Base-by-base conservation (phyloP, 1,140 invertebrate species). In the Meteorus sp. region DNA sequence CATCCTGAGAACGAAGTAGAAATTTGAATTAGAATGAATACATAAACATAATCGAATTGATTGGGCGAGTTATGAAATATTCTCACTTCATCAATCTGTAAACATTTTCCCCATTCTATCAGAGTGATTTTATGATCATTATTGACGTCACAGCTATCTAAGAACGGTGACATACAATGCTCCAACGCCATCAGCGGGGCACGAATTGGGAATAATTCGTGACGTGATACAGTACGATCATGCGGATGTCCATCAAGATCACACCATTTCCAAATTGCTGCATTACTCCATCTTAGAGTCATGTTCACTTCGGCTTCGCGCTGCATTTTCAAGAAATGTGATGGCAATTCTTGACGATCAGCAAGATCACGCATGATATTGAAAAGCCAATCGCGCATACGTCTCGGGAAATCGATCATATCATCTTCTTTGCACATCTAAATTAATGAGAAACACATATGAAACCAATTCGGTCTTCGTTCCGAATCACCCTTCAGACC, bases 371-470 rank as follows among this genome's bases (percentile, higher is more conserved):
- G 86, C 93, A 96, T 94, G 50, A 97, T 91, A 83, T 95, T 95
- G 83, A 95, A 97, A 5, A 97, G 85, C 95, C 95, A 97, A 69
- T 97, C 95, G 37, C 93, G 86, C 94, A 97, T 97, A 65, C 95
- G 85, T 19, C 94, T 85, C 17, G 93, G 93, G 77, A 95, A 96
- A 80, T 96, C 93, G 3, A 85, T 81, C 87, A 96, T 90, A 75
- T 97, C 92, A 57, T 89, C 89, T 29, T 88, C 83, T 22, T 83
- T 85, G 77, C 95, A 97, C 64, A 85, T 83, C 86, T 89, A n/a
- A n/a, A n/a, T n/a, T n/a, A n/a, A n/a, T n/a, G n/a, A n/a, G n/a
- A n/a, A 31, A 6, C 5, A 31, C 5, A 31, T 31, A 11, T 11
- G 5, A 11, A 31, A 31, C 5, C 5, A 31, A 6, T 6, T 41